A percentile compares a stretch with the other conserved stretches of the same genome.
These are phyloP conservation scores for Chitala chitala DNA, from an alignment of 2,113 vertebrate species.

Conservation along the genomic window DNA sequence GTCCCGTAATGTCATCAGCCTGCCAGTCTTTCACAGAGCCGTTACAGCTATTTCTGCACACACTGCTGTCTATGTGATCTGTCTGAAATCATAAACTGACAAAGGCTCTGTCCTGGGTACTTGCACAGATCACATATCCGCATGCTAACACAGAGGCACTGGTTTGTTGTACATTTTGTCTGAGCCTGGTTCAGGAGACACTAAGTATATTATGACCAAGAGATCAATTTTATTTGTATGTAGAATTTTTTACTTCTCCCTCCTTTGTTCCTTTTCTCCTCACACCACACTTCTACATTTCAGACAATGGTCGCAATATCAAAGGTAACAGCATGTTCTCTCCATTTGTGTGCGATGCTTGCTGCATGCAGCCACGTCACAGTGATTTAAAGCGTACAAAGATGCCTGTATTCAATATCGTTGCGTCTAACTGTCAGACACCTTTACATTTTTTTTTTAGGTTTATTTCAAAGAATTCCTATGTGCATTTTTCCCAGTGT, in stretches of 20 bases:
- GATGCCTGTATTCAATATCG: neutral
- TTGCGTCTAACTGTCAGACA: too few relatives aligned
- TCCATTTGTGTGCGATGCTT: slow-evolving; percentile 51
- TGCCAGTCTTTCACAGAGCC: neutral
- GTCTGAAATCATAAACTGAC: too few relatives aligned
- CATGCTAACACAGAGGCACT: neutral
- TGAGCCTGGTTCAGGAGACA: too few relatives aligned
- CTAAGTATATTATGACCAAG: too few relatives aligned
- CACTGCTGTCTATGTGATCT: too few relatives aligned
- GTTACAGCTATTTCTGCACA: too few relatives aligned
- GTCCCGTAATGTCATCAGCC: neutral
- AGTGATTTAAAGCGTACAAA: slow-evolving; percentile 1
- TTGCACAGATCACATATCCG: neutral
- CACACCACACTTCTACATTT: slow-evolving; percentile 63
- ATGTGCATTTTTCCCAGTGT: too few relatives aligned
- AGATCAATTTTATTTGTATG: neutral
- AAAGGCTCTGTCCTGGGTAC: too few relatives aligned
- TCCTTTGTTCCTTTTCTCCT: slow-evolving; percentile 53
- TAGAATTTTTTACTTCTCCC: slow-evolving; percentile 31
- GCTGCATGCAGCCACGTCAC: slow-evolving; percentile 48
- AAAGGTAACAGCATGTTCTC: slow-evolving; percentile 81
- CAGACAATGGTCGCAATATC: slow-evolving; percentile 92
- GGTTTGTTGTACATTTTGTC: neutral
- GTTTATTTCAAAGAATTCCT: too few relatives aligned
- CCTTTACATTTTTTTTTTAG: too few relatives aligned